phyloP scores from a whole-genome alignment of 35 echinoderm and acorn worm species.

The Apostichopus japonicus region DNA sequence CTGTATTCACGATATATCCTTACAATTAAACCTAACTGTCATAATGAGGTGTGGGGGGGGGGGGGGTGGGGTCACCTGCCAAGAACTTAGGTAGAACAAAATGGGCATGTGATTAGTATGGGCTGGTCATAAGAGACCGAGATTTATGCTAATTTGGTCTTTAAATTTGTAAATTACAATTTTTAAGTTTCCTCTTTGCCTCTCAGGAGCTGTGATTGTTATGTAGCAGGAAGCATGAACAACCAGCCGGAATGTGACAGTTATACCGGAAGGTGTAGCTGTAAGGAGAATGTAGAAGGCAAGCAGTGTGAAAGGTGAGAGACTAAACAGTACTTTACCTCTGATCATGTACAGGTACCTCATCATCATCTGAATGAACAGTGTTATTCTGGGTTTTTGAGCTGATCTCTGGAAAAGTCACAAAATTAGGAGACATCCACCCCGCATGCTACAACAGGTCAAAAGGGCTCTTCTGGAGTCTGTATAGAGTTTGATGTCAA shows the following conservation, averaged over 20 bases:
- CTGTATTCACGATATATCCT: not conserved
- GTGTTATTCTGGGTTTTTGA: not conserved
- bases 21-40: too few species aligned
- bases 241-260: constrained; percentile 77
- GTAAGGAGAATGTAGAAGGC: constrained; percentile 94
- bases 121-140: not conserved
- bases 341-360: not conserved
- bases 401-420: too few species aligned
- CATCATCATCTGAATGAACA: not conserved
- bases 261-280: constrained; percentile 70
- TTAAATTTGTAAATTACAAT: constrained; percentile 21
- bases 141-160: not conserved
- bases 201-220: constrained; percentile 85
- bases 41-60: not conserved
- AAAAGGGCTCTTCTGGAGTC: too few species aligned
- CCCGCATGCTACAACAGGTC: too few species aligned
- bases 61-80: not conserved
- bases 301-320: constrained; percentile 93
- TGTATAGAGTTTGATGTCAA: too few species aligned
- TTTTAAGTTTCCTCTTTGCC: not conserved
- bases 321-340: not conserved
- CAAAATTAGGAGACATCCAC: too few species aligned
- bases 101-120: not conserved
- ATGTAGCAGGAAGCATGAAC: constrained; percentile 70
- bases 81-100: not conserved